Percentiles rank a stretch among this genome's conserved stretches.
Conservation (phyloP, 1,140 invertebrate species). For the Metopolophium dirhodum region DNA sequence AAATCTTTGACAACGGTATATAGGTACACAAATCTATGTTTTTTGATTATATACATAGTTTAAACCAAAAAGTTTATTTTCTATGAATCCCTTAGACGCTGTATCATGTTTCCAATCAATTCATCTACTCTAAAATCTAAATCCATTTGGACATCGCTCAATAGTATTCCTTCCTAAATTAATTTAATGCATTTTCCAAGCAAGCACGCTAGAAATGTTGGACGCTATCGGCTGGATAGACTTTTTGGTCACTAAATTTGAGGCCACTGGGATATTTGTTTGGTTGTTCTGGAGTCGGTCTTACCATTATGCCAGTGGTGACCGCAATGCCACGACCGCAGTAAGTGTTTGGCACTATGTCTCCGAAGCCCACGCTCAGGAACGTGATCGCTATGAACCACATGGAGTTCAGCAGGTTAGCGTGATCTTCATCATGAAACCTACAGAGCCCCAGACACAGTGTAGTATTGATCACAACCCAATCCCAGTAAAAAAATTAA, state of each 20-base stretch:
- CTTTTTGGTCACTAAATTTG: conserved; percentile 27
- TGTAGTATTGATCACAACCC: conserved; percentile 51
- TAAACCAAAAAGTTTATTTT: not conserved
- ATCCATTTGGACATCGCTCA: not conserved
- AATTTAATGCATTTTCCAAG: conserved; percentile 53
- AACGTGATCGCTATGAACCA: conserved; percentile 99
- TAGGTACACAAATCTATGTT: not conserved
- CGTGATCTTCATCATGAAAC: conserved; percentile 96
- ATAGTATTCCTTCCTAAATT: not conserved
- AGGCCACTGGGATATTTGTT: conserved; percentile 42
- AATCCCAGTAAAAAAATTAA: conserved; percentile 44
- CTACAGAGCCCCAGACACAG: conserved; percentile 65
- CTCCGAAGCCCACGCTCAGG: conserved; percentile 98
- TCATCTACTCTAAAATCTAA: conserved; percentile 3
- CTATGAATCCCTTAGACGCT: not conserved
- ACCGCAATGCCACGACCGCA: conserved; percentile 98
- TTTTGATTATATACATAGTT: not conserved
- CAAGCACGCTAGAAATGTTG: conserved; percentile 35
- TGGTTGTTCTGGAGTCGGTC: conserved; percentile 60
- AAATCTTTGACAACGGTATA: not conserved
- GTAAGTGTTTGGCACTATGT: conserved; percentile 99
- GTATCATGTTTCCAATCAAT: not conserved
- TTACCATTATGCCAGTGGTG: conserved; percentile 98
- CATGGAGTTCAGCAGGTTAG: conserved; percentile 97
- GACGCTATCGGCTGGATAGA: conserved; percentile 22